phyloP scores from a whole-genome alignment of 1,140 invertebrate genomes.

The Ceratina japonica region DNA sequence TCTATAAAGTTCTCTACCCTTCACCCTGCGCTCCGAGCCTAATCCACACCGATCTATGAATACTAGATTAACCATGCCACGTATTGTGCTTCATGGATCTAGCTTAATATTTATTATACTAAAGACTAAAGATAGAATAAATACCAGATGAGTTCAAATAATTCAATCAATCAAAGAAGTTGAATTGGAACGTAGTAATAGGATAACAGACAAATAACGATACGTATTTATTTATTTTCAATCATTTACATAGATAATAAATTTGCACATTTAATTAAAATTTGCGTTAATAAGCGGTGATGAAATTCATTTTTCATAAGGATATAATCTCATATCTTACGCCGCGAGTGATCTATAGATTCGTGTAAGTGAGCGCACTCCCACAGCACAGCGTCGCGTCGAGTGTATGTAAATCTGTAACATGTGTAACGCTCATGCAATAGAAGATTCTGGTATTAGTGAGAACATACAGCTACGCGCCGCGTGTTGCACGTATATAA shows the following conservation, averaged over 20 bases:
- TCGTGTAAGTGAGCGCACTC: background rate
- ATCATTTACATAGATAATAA: too few species aligned
- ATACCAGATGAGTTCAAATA: background rate
- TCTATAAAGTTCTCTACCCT: slow-evolving; percentile 1
- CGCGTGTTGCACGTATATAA: background rate
- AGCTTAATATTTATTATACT: too few species aligned
- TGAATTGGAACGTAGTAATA: background rate
- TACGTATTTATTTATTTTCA: too few species aligned
- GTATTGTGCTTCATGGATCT: too few species aligned
- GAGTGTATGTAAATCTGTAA: background rate
- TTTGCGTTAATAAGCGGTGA: background rate
- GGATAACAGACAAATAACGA: too few species aligned
- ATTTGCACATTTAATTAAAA: background rate
- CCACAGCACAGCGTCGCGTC: background rate
- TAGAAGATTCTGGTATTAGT: background rate
- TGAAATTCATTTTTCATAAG: background rate
- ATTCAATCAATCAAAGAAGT: background rate
- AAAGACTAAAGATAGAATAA: too few species aligned
- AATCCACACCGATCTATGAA: background rate
- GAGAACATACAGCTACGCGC: background rate
- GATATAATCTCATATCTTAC: background rate
- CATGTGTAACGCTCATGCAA: background rate
- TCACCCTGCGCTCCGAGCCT: background rate
- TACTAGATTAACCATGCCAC: background rate
- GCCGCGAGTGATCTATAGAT: background rate